A percentile compares a stretch with the other conserved stretches of the same genome.
phyloP scores from a whole-genome alignment of 2,888 invertebrate species.

The Nudaria mundana region DNA sequence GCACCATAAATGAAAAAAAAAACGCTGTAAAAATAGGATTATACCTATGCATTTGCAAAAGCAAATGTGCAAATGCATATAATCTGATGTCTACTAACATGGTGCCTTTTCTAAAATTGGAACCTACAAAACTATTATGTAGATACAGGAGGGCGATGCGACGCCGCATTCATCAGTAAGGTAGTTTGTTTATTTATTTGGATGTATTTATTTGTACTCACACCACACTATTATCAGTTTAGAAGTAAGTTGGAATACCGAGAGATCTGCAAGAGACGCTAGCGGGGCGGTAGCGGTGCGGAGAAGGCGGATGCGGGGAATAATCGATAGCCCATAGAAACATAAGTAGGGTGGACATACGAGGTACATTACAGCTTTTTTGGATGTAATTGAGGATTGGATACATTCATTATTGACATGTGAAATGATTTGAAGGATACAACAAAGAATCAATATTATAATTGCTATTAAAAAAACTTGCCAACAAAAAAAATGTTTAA shows the following conservation, averaged over 20 bases:
- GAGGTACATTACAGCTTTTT: conserved; percentile 54
- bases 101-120: no score
- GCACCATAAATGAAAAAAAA: no score
- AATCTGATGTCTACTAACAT: no score
- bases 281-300: conserved; percentile 12
- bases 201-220: no score
- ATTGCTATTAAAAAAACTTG: not conserved
- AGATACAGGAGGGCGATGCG: no score
- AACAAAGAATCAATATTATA: not conserved
- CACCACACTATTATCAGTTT: no score
- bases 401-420: conserved; percentile 4
- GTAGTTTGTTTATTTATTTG: no score
- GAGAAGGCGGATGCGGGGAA: conserved; percentile 37
- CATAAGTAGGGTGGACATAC: conserved; percentile 71
- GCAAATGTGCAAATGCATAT: no score
- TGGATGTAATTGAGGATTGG: conserved; percentile 42
- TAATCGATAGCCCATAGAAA: conserved; percentile 75
- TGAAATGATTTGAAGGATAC: not conserved
- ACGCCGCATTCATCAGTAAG: no score
- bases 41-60: no score
- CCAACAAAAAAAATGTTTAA: not conserved
- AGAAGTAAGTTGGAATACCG: conserved; percentile 36
- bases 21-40: no score
- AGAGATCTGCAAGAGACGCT: conserved; percentile 39
- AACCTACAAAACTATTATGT: no score